Evolutionary conservation across 92 coral and sea anemone species (phyloP), one percentile per base, ranked within the genome.

Genomic region (Pocillopora grandis): DNA sequence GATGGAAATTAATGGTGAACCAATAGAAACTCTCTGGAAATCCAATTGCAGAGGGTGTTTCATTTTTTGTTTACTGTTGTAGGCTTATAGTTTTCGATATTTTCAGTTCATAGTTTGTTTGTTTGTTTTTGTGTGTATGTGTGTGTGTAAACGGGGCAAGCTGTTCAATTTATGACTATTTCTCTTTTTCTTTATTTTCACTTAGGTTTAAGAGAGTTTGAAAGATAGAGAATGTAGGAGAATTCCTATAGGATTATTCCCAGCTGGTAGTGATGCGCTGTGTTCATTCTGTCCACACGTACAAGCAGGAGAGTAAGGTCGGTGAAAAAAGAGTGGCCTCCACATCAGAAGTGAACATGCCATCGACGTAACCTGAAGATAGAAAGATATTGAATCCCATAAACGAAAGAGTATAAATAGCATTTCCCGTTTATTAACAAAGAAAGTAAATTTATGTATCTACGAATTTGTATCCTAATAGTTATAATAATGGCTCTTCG

Each of bases 351-450:
- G 52, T 42, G 4, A 42, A 3, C 52, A 42, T 3, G 52, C 52
- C 52, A 2, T 42, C 52, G 5, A 42, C 52, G 52, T 42, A 11
- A 14, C 14, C 57, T 21, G 70, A 48, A 58, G 56, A 59, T 62
- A 60, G 66, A 37, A 63, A 78, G 72, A 10, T 55, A 14, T 17
- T 27, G 66, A 71, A 70, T 70, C 20, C 66, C 52, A 81, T 80
- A 33, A 80, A 81, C 76, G 18, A 20, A 19, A 81, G 70, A 81
- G 77, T 70, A 70, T 71, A 35, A 59, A 23, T 70, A 71, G 77
- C 72, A 81, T 71, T 71, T 59, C 72, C 42, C 77, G n/a, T 58
- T 80, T 71, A 71, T 71, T 19, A 81, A 71, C 85, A 60, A 59
- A 71, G 20, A 81, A 62, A 78, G 58, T 36, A 58, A 80, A 20